phyloP scores from a whole-genome alignment of 30 jellyfish, hydroid and myxozoan genomes.

The Turritopsis rubra region DNA sequence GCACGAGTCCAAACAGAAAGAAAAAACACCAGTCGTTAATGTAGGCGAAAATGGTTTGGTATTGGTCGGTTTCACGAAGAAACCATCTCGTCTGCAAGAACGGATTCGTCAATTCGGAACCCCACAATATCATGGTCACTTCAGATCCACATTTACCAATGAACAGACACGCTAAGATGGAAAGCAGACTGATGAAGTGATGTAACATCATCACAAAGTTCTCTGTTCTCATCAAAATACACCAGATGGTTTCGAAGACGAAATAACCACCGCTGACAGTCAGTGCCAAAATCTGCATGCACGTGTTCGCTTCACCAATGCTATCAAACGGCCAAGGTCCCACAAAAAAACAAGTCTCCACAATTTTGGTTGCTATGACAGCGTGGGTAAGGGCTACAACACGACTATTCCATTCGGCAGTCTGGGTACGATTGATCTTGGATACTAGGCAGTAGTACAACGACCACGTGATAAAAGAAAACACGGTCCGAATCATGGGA shows the following conservation, averaged over 20 bases:
- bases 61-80: conserved; percentile 42
- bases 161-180: conserved; percentile 52
- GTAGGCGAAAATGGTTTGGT: conserved; percentile 47
- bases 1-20: conserved; percentile 41
- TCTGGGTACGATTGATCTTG: not conserved
- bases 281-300: conserved; percentile 29
- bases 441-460: conserved; percentile 21
- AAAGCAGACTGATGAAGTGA: conserved; percentile 68
- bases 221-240: conserved; percentile 71
- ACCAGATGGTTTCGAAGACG: conserved; percentile 73
- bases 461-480: conserved; percentile 40
- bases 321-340: conserved; percentile 60
- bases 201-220: conserved; percentile 63
- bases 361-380: conserved; percentile 23
- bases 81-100: conserved; percentile 87
- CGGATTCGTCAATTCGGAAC: conserved; percentile 88
- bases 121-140: conserved; percentile 63
- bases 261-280: conserved; percentile 74
- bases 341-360: conserved; percentile 32
- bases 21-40: conserved; percentile 59
- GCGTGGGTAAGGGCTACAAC: conserved; percentile 72
- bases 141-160: conserved; percentile 78
- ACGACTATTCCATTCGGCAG: conserved; percentile 73
- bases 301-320: conserved; percentile 65
- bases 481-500: not conserved